Evolutionary conservation across 2,888 invertebrate species (phyloP).

Genomic region (Anoncus sp.): DNA sequence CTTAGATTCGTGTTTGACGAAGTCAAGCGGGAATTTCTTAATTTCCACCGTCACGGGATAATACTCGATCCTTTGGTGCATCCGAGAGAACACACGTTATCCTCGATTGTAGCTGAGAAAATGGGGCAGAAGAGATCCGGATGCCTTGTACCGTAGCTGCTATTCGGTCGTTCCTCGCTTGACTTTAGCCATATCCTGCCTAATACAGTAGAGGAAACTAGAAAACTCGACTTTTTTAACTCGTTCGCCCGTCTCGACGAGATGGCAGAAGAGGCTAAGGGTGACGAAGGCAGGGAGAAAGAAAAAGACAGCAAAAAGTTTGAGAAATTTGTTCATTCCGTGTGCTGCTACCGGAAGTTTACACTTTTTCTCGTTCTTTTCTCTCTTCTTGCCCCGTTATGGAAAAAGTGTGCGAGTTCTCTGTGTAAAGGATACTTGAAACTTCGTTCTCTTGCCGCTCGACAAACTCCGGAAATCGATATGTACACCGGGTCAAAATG

Average conservation of each 20-base stretch:
- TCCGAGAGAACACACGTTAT: conserved; percentile 8
- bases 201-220: conserved; percentile 22
- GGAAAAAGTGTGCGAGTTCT: conserved; percentile 5
- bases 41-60: neutral
- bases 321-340: conserved; percentile 53
- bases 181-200: neutral
- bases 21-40: conserved; percentile 17
- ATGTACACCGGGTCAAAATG: conserved; percentile 6
- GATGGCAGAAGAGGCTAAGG: conserved; percentile 18
- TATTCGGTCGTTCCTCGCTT: conserved; percentile 7
- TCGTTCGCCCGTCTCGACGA: conserved; percentile 19
- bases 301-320: conserved; percentile 24
- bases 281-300: conserved; percentile 14
- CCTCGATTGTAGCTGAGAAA: neutral
- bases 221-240: conserved; percentile 56
- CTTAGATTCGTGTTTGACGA: neutral
- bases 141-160: neutral
- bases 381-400: neutral
- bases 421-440: conserved; percentile 12
- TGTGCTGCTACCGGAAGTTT: conserved; percentile 26
- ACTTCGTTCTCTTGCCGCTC: neutral
- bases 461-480: conserved; percentile 40
- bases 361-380: neutral
- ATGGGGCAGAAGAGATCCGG: neutral
- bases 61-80: conserved; percentile 23